A percentile compares a stretch with the other conserved stretches of the same genome.
Conservation (phyloP, 2,113 vertebrate genomes). For the Typhlomys cinereus region DNA sequence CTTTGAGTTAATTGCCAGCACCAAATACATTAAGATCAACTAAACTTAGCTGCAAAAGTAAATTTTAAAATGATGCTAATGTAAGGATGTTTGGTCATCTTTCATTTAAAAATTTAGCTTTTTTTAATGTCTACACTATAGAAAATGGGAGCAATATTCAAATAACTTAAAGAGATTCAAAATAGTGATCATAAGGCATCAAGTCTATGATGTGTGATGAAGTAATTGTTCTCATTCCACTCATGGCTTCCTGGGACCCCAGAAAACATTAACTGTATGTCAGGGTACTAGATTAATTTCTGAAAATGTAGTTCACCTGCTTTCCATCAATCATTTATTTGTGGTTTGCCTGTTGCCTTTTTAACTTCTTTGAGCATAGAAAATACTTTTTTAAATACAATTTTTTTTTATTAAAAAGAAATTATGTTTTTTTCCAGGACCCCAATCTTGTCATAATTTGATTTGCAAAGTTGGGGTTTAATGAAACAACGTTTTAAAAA, state of each 20-base stretch:
- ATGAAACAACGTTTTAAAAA: not conserved
- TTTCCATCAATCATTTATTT: slow-evolving; percentile 24
- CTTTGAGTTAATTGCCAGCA: not conserved
- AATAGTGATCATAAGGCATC: not conserved
- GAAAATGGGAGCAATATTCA: not conserved
- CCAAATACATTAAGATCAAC: not conserved
- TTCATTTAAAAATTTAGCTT: slow-evolving; percentile 16
- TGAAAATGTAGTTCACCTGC: slow-evolving; percentile 6
- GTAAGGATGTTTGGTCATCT: not conserved
- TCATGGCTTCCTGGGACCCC: slow-evolving; percentile 10
- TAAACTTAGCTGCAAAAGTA: not conserved
- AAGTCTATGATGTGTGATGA: not conserved
- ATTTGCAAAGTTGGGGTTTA: not conserved
- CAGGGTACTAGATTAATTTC: not conserved
- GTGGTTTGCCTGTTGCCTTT: slow-evolving; percentile 1
- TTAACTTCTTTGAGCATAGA: not conserved
- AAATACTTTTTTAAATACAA: not conserved
- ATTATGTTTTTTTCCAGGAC: not conserved
- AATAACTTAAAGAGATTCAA: not conserved
- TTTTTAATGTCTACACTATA: not conserved
- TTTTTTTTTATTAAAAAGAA: not conserved
- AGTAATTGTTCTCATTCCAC: slow-evolving; percentile 1
- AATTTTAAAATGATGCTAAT: not conserved
- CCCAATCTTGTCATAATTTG: not conserved
- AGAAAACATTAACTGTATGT: not conserved